Base-by-base conservation (phyloP, 2,113 vertebrate genomes). In the Urocitellus parryii region DNA sequence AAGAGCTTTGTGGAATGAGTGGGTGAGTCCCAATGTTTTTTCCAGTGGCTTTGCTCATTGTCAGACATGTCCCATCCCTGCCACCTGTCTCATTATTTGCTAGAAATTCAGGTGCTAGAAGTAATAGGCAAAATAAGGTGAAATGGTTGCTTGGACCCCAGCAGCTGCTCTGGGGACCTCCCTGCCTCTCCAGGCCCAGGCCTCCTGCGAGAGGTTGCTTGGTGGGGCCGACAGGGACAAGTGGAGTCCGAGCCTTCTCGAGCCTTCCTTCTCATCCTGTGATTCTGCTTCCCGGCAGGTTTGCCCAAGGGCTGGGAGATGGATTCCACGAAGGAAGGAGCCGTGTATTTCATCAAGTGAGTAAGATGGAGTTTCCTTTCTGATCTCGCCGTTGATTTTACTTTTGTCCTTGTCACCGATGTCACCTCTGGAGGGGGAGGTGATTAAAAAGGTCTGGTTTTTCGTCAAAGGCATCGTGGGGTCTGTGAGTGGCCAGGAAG, bases 341-440 rank as follows among this genome's bases (percentile, higher is more conserved):
- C 98, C 25, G 92, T 98, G 79, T 99, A 98, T 96, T 99, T 99
- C 97, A 98, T 99, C 98, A 99, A 99, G 99, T 99, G 97, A 99
- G 98, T 98, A 94, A 8, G 22, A 6, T 45, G 7, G 25, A 0
- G 16, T 61, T 81, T 13, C 10, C 20, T 34, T 70, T 34, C 93
- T 48, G 18, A 32, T 53, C 53, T 80, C 22, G 6, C 53, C 4
- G 1, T 39, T 42, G 70, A 48, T 39, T 5, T 45, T 63, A 24
- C 39, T 53, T 53, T 42, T 8, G 17, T 51, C 32, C 29, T 79
- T 16, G 27, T 63, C 48, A 10, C 27, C 16, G n/a, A 2, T 4
- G 45, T 48, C 63, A 73, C 18, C 91, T 76, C 7, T 6, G 34
- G 39, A 2, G 5, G 10, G 10, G 25, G 53, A 76, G 29, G 8